Evolutionary conservation across 2,797 vertebrate genomes (phyloP), one percentile per base, ranked within the genome.

Genomic region (Coracias cyanogaster): DNA sequence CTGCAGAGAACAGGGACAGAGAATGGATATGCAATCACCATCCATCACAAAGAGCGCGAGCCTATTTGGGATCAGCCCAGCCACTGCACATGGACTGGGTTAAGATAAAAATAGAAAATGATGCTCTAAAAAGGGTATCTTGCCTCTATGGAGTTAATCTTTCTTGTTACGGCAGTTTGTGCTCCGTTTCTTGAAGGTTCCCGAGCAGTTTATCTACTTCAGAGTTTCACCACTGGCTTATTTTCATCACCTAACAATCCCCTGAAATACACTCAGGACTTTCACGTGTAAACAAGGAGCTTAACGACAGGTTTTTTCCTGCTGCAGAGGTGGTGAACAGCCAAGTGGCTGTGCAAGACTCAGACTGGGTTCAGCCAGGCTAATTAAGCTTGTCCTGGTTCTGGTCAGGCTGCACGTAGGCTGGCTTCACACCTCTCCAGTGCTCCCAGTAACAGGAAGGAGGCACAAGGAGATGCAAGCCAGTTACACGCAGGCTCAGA

Each of bases 71-170:
- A 94, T 79, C 87, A 89, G 80, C 58, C 51, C 26, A 26, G 37
- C 55, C 51, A n/a, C 66, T 64, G 70, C 66, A 92, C 90, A 88
- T 21, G 16, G 39, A 66, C 31, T 46, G 46, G 45, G 64, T 64
- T 64, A 39, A 71, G 58, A 48, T 86, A 86, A 94, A 94, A 94
- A 82, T 60, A 91, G 84, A 78, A 88, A 62, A n/a, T 35, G n/a
- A 93, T 57, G 41, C n/a, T 87, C 45, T 82, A 69, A 83, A 91
- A 92, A 64, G 14, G 26, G 18, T 62, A 80, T 60, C 73, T 76
- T 87, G 77, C 39, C 87, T 66, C 55, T 3, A 93, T 5, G 21
- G 41, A 90, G 77, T 81, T 78, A 60, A 79, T 35, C 41, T 55
- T 62, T 62, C 69, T 69, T 49, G 24, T 48, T 51, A 83, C 8